phyloP scores from a whole-genome alignment of 1,140 invertebrate species.

The Metopolophium dirhodum region DNA sequence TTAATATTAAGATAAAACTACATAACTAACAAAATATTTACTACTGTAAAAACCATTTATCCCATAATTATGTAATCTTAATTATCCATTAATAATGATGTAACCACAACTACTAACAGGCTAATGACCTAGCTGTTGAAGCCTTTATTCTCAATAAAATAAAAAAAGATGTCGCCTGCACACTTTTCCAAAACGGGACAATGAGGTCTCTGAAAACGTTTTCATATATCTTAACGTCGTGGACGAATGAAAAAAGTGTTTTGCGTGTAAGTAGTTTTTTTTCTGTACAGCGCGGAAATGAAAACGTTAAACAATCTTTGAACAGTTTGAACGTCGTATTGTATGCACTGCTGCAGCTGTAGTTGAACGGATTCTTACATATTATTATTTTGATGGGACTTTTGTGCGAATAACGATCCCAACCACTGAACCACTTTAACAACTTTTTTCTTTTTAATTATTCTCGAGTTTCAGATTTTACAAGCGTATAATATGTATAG shows the following conservation, averaged over 20 bases:
- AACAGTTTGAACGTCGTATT: background rate
- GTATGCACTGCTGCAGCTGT: background rate
- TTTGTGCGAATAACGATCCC: background rate
- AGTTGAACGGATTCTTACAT: background rate
- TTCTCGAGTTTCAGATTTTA: constrained; percentile 8
- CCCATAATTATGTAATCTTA: too few relatives aligned
- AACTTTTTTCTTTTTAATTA: background rate
- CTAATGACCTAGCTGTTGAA: too few relatives aligned
- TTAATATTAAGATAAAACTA: too few relatives aligned
- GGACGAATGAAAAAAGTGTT: background rate
- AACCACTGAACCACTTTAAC: background rate
- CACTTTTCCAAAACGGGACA: background rate
- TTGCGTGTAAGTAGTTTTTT: background rate
- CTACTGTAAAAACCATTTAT: too few relatives aligned
- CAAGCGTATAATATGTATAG: background rate
- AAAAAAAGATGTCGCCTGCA: background rate
- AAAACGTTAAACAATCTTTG: background rate
- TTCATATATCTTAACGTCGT: too few relatives aligned
- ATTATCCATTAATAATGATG: too few relatives aligned
- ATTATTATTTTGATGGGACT: background rate
- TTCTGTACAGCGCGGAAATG: background rate
- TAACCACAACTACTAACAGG: too few relatives aligned
- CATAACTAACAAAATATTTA: too few relatives aligned
- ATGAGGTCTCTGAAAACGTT: too few relatives aligned
- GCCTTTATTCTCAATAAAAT: too few relatives aligned